Evolutionary conservation across 2,888 invertebrate genomes (phyloP).

Genomic region (Geophilus truncorum): DNA sequence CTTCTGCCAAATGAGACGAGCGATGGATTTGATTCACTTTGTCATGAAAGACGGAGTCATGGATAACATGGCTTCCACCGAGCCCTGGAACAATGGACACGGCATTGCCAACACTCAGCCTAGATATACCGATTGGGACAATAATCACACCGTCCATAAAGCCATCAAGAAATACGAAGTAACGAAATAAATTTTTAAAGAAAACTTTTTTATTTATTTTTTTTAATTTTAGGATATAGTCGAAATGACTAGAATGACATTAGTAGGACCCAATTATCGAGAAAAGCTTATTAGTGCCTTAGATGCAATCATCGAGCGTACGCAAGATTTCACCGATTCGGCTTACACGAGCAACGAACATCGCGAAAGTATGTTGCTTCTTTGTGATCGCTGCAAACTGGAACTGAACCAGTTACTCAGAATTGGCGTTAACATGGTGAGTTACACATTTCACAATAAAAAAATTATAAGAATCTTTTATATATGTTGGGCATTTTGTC

Average conservation of each 20-base stretch:
- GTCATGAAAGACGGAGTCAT: slow-evolving; percentile 94
- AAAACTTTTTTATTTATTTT: not conserved
- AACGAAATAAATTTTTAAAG: slow-evolving; percentile 36
- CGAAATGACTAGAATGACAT: slow-evolving; percentile 77
- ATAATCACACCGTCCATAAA: slow-evolving; percentile 67
- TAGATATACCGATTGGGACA: slow-evolving; percentile 55
- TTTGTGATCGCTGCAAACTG: slow-evolving; percentile 78
- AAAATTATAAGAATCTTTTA: not conserved
- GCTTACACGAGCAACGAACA: slow-evolving; percentile 97
- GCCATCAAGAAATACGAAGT: slow-evolving; percentile 74
- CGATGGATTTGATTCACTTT: slow-evolving; percentile 95
- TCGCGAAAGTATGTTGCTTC: slow-evolving; percentile 85
- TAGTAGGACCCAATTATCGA: slow-evolving; percentile 60
- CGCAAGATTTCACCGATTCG: slow-evolving; percentile 96
- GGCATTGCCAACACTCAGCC: not conserved
- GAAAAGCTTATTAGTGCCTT: slow-evolving; percentile 80
- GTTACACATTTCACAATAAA: slow-evolving; percentile 40
- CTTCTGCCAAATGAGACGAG: slow-evolving; percentile 94
- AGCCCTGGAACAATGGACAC: slow-evolving; percentile 36
- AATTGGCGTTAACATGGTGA: slow-evolving; percentile 75
- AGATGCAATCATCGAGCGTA: slow-evolving; percentile 87
- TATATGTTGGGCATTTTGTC: not conserved
- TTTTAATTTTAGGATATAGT: slow-evolving; percentile 59
- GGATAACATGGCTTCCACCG: slow-evolving; percentile 50
- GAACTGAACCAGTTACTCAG: slow-evolving; percentile 87